Base-by-base conservation (phyloP, 1,140 invertebrate genomes). In the Parapsyche elsis region DNA sequence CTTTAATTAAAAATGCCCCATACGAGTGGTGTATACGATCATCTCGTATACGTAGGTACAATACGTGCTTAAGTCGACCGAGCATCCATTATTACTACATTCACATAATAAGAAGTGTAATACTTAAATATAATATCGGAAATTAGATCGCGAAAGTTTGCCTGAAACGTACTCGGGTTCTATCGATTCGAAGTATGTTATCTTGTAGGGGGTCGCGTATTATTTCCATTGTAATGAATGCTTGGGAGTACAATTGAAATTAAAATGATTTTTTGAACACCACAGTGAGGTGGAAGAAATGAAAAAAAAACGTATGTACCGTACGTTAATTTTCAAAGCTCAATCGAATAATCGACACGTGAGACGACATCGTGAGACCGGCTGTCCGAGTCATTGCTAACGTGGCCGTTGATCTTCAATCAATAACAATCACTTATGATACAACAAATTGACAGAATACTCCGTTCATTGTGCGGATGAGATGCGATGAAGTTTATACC, bases 401-500 rank as follows among this genome's bases (percentile, higher is more conserved):
- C 46, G 71, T 70, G 77, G 73, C 46, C 79, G 71, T 74, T 79
- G 79, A 70, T 83, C 79, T 73, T 76, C 76, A 78, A 83, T 83
- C 79, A 83, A 83, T 81, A 83, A 83, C 79, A 81, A 83, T 83
- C 79, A 81, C 77, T 81, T 81, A 83, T 81, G 81, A 83, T 76
- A 83, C 79, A 81, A 83, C 79, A 83, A 83, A 83, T 83, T 80
- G 81, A 83, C 81, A 83, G 81, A 80, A 80, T 80, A 73, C 78
- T 83, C 74, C 77, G 71, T 67, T 80, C 79, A 61, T 73, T 74
- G 70, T 80, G 24, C 12, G 21, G 49, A 64, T 59, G 30, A 24
- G 19, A 76, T 67, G 61, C 78, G 71, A 24, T 24, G 74, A 57
- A 53, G 71, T 38, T 44, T 71, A 26, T 71, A 71, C 30, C 30